These are phyloP conservation scores for Pedionomus torquatus DNA, from an alignment of 2,113 vertebrate species.

Conservation along the genomic window DNA sequence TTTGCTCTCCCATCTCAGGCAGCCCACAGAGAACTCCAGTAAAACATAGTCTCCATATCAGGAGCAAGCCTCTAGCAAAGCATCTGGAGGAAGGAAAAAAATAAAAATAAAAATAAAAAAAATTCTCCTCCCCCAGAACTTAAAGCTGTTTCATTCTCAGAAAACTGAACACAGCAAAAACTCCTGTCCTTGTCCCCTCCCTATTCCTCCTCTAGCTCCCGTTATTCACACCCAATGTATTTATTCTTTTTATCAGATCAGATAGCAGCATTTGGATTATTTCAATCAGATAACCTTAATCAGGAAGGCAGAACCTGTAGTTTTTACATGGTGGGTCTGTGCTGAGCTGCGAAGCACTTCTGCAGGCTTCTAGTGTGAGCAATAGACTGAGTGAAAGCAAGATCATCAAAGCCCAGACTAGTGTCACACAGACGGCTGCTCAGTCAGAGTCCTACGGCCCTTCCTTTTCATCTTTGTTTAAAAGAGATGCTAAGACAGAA, in stretches of 20 bases:
- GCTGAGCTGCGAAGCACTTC: neutral
- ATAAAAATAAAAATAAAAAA: neutral
- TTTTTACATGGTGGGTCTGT: conserved; percentile 39
- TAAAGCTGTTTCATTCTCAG: conserved; percentile 44
- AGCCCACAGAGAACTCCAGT: neutral
- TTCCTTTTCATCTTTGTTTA: conserved; percentile 65
- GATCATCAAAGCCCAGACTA: neutral
- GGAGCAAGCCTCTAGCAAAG: neutral
- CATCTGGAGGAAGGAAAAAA: conserved; percentile 16
- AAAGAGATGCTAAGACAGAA: conserved; percentile 44
- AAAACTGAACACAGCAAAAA: conserved; percentile 57
- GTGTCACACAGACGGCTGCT: conserved; percentile 10
- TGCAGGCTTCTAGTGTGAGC: neutral
- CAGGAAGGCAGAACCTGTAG: conserved; percentile 36
- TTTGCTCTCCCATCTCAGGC: neutral
- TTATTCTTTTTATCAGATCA: conserved; percentile 70
- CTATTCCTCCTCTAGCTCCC: conserved; percentile 8
- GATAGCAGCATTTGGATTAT: conserved; percentile 72
- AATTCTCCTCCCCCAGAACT: neutral
- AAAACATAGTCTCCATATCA: neutral
- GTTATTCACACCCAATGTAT: conserved; percentile 76
- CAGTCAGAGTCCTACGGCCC: neutral
- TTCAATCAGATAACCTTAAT: conserved; percentile 71
- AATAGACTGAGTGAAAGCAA: neutral
- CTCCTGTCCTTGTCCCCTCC: neutral